Conservation (phyloP, 2,797 vertebrate genomes). For the Aulostomus chinensis region DNA sequence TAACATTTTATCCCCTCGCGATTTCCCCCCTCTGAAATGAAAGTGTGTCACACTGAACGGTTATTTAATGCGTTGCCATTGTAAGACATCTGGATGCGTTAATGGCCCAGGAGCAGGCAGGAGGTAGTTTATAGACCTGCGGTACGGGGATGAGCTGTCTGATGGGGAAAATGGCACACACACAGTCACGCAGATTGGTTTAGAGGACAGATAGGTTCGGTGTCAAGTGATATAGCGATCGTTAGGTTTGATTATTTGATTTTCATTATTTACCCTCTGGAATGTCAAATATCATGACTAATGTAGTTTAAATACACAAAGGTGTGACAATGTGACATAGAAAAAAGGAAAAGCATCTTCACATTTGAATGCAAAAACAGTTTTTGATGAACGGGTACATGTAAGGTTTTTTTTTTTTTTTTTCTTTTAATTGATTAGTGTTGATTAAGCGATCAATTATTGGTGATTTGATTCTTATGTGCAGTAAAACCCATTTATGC, state of each 20-base stretch:
- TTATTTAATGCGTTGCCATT: slow-evolving; percentile 84
- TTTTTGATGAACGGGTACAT: slow-evolving; percentile 5
- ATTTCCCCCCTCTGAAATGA: slow-evolving; percentile 68
- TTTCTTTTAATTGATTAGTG: slow-evolving; percentile 23
- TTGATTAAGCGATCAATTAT: background rate
- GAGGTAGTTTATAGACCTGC: slow-evolving; percentile 76
- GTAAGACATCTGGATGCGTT: slow-evolving; percentile 80
- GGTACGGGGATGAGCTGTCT: slow-evolving; percentile 55
- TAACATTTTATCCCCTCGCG: slow-evolving; percentile 78
- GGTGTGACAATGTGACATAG: background rate
- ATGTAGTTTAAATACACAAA: too few species aligned
- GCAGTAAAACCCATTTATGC: too few species aligned
- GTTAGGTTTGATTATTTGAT: slow-evolving; percentile 11
- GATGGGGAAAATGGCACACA: slow-evolving; percentile 49
- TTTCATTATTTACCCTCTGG: slow-evolving; percentile 2
- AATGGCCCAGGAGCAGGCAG: slow-evolving; percentile 76
- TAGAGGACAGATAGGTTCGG: slow-evolving; percentile 7
- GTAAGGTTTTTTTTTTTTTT: slow-evolving; percentile 13
- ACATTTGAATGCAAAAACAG: background rate
- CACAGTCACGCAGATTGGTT: slow-evolving; percentile 10
- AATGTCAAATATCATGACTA: background rate
- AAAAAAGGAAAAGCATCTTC: background rate
- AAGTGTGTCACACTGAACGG: slow-evolving; percentile 81
- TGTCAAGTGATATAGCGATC: slow-evolving; percentile 3
- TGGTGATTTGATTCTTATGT: too few species aligned